Evolutionary conservation across 2,797 vertebrate species (phyloP), one percentile per base, ranked within the genome.

Genomic region (Falco naumanni): DNA sequence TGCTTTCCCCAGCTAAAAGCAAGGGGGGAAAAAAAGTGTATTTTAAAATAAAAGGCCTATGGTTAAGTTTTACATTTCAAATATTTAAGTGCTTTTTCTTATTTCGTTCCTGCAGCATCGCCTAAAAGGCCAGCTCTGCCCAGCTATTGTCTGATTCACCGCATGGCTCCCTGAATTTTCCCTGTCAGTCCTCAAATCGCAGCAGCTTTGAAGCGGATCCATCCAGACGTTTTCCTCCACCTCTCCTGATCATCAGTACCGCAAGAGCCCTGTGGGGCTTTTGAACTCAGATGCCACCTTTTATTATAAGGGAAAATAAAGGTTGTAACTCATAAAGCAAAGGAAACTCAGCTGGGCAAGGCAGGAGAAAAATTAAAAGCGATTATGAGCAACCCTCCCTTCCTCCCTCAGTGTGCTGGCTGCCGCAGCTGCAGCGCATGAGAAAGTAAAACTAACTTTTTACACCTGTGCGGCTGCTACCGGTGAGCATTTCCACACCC

Each of bases 141-240:
- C 0, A 0, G 26, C 26, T 77, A 13, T 31, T 81, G n/a, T 53
- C 19, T 4, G 10, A 18, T 47, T 66, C 8, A 0, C 28, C 47
- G 5, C 33, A 5, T 1, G 21, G 43, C 28, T 94, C 77, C 48
- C 31, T 33, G 20, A 11, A 7, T 71, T 78, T 56, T 60, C 19
- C 3, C 60, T 6, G 4, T 14, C 4, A 1, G 18, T 16, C 24
- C 43, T 51, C 43, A 75, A 68, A 84, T 53, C 0, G 0, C 56
- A 31, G 7, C 43, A 15, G 43, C 51, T 84, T 65, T 69, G 18
- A 84, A 61, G n/a, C 3, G 16, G 37, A 26, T 81, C 50, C 14
- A 5, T 17, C 61, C 11, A n/a, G 19, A 28, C 29, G 7, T 78
- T 84, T 51, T 43, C 34, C 54, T 43, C 72, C 0, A 0, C 43